These are phyloP conservation scores for Temnothorax rugatulus DNA, from an alignment of 2,888 invertebrate genomes.

Conservation along the genomic window DNA sequence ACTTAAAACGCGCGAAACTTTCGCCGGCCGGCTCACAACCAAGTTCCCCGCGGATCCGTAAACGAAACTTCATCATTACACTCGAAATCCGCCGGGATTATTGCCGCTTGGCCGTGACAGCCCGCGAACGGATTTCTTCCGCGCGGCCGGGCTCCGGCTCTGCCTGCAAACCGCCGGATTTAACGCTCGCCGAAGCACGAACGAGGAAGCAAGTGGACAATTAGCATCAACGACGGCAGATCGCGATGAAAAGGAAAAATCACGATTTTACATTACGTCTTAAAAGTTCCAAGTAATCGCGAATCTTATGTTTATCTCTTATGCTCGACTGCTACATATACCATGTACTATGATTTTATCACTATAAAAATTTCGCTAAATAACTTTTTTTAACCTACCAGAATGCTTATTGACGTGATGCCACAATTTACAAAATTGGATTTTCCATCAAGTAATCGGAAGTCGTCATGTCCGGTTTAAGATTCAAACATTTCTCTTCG, in stretches of 20 bases:
- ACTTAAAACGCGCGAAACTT: constrained; percentile 45
- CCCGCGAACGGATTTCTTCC: constrained; percentile 51
- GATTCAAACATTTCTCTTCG: not conserved
- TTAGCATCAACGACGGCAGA: constrained; percentile 31
- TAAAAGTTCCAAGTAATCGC: not conserved
- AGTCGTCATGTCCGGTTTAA: not conserved
- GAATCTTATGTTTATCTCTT: not conserved
- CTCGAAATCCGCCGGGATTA: constrained; percentile 56
- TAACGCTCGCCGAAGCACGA: constrained; percentile 31
- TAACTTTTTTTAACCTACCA: not conserved
- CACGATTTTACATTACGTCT: not conserved
- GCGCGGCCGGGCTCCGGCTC: constrained; percentile 15
- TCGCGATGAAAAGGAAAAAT: not conserved
- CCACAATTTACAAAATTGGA: not conserved
- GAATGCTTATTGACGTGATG: not conserved
- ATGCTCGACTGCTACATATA: not conserved
- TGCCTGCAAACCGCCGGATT: constrained; percentile 42
- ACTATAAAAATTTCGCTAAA: not conserved
- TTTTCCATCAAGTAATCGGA: not conserved
- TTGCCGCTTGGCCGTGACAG: constrained; percentile 56
- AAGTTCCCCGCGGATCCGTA: constrained; percentile 47
- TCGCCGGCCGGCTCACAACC: constrained; percentile 13
- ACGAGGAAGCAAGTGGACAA: constrained; percentile 34
- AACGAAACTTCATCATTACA: constrained; percentile 59
- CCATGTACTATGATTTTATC: not conserved